A percentile compares a stretch with the other conserved stretches of the same genome.
phyloP scores from a whole-genome alignment of 2,113 vertebrate species.

The Podarcis muralis region DNA sequence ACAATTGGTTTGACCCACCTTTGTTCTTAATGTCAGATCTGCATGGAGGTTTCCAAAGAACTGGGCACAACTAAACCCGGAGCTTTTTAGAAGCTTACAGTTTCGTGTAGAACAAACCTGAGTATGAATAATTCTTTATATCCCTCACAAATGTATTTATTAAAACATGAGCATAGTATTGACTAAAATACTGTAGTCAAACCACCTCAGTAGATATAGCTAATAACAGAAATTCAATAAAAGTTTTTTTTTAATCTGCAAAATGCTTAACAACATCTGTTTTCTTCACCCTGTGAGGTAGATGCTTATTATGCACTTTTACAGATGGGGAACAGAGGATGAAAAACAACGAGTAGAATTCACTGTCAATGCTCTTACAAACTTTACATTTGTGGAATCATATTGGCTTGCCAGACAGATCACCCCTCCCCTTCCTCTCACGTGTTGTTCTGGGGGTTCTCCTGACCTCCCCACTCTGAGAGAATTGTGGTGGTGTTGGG shows the following conservation, averaged over 20 bases:
- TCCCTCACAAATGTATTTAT: not conserved
- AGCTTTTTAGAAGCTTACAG: not conserved
- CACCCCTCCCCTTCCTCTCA: too few relatives aligned
- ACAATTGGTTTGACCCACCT: slow-evolving; percentile 19
- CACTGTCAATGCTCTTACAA: too few relatives aligned
- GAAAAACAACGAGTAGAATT: not conserved
- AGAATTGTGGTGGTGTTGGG: too few relatives aligned
- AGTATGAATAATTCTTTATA: not conserved
- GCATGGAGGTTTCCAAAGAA: not conserved
- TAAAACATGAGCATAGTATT: not conserved
- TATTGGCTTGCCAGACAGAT: too few relatives aligned
- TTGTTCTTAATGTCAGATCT: slow-evolving; percentile 22
- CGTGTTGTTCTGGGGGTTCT: too few relatives aligned
- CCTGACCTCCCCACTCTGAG: too few relatives aligned
- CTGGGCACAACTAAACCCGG: not conserved
- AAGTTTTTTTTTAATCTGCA: not conserved
- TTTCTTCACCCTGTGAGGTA: not conserved
- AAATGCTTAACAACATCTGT: not conserved
- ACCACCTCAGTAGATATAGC: not conserved
- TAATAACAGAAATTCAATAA: not conserved
- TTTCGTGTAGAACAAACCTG: not conserved
- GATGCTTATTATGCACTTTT: not conserved
- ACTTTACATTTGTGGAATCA: too few relatives aligned
- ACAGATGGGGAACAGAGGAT: not conserved
- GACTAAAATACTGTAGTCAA: not conserved